phyloP scores from a whole-genome alignment of 1,140 invertebrate species.

The Penaeus vannamei region DNA sequence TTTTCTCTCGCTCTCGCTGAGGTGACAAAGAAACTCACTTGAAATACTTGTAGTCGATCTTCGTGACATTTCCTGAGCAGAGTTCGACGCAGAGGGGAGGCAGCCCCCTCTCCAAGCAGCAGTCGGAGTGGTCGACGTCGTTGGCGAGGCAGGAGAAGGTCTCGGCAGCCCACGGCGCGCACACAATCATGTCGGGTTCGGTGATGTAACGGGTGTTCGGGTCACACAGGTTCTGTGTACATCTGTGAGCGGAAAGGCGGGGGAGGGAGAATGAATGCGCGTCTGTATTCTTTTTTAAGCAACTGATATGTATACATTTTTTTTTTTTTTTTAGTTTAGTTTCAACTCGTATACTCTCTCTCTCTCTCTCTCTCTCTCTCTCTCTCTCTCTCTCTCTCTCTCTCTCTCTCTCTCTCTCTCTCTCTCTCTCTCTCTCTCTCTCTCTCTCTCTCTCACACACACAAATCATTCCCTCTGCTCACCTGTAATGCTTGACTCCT shows the following conservation, averaged over 20 bases:
- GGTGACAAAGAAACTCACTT: constrained; percentile 75
- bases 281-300: too few species aligned
- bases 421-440: background rate
- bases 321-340: too few species aligned
- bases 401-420: background rate
- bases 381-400: constrained; percentile 38
- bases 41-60: constrained; percentile 84
- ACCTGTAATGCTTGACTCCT: constrained; percentile 80
- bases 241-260: constrained; percentile 71
- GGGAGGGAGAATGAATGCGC: too few species aligned
- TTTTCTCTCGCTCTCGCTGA: background rate
- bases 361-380: constrained; percentile 21
- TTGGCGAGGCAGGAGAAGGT: constrained; percentile 86
- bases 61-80: constrained; percentile 84
- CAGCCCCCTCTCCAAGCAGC: constrained; percentile 82
- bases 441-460: background rate
- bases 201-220: constrained; percentile 78
- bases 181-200: constrained; percentile 85
- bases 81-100: constrained; percentile 82
- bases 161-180: constrained; percentile 85
- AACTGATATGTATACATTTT: background rate
- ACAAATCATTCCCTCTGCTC: constrained; percentile 50
- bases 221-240: constrained; percentile 85
- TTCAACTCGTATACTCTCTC: background rate
- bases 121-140: constrained; percentile 85